Base-by-base conservation (phyloP, 30 jellyfish, hydroid and myxozoan species). In the Aurelia sp. region DNA sequence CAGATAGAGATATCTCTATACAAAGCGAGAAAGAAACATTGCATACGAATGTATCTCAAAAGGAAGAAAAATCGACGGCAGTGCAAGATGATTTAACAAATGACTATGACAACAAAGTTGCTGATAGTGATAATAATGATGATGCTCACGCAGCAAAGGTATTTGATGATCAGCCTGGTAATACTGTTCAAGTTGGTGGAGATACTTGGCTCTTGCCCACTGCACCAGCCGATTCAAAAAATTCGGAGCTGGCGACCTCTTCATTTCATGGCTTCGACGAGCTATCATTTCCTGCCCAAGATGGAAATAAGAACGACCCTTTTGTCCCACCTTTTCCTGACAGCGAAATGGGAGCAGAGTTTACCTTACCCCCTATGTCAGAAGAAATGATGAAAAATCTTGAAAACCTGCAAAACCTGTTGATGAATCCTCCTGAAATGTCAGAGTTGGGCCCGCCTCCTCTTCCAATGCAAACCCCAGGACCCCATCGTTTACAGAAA, bases 311-410 rank as follows among this genome's bases (percentile, higher is more conserved):
- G 16, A 59, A 71, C 23, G 11, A 40, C 10, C 33, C 81, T 11
- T 71, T 23, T 9, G 13, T n/a, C 23, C 63, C 81, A 18, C 55
- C 40, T 8, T 13, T 62, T 13, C 66, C 67, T n/a, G 16, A 50
- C 31, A 23, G 16, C 8, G 53, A 13, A 41, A 64, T 19, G 37
- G 35, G 21, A 15, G 27, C 44, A 18, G 73, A 19, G 37, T 37
- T 62, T 60, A 52, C 27, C 11, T 37, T 53, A 11, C 88, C 88
- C 22, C 68, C 69, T 11, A 77, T 77, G 88, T 77, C 88, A 41
- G 88, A 77, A 40, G 88, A 77, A 35, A 77, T 77, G 88, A 23
- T 77, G 30, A 61, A 77, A 19, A 77, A 77, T 77, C 88, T 77
- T 23, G 76, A 77, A 40, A 35, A 41, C 19, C 59, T 77, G n/a